phyloP scores from a whole-genome alignment of 2,797 vertebrate species.

The Pelochelys cantorii region DNA sequence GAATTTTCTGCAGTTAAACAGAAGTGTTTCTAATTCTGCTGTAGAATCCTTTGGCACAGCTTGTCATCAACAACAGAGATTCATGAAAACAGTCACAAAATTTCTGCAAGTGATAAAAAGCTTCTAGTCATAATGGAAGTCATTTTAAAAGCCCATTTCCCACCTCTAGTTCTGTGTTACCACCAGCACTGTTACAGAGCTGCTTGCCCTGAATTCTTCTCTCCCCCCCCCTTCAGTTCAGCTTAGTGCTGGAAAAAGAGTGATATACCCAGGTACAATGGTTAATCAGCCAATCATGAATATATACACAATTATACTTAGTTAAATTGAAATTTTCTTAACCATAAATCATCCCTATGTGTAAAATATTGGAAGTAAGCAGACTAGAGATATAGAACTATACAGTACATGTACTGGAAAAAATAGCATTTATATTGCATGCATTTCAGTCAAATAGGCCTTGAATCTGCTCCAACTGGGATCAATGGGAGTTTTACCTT shows the following conservation, averaged over 20 bases:
- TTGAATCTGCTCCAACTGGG: slow-evolving; percentile 40
- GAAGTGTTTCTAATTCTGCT: neutral
- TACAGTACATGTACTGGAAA: slow-evolving; percentile 6
- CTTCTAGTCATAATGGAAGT: slow-evolving; percentile 21
- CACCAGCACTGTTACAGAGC: neutral
- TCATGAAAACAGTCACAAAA: slow-evolving; percentile 3
- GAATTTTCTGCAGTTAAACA: neutral
- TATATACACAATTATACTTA: slow-evolving; percentile 57
- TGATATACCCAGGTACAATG: slow-evolving; percentile 53
- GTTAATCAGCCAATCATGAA: slow-evolving; percentile 51
- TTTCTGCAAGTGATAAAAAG: slow-evolving; percentile 33
- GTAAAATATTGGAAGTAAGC: slow-evolving; percentile 7
- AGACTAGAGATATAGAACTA: slow-evolving; percentile 43
- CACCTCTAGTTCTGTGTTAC: neutral
- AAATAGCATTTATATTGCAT: slow-evolving; percentile 58
- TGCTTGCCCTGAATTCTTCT: neutral
- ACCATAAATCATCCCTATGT: slow-evolving; percentile 52
- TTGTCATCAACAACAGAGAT: neutral
- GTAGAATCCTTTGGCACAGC: fast-evolving
- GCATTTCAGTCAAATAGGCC: slow-evolving; percentile 18
- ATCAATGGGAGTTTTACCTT: slow-evolving; percentile 6
- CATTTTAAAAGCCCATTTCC: slow-evolving; percentile 32
- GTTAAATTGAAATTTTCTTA: slow-evolving; percentile 54
- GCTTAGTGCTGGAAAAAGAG: slow-evolving; percentile 26
- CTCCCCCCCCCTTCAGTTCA: slow-evolving; percentile 28